Base-by-base conservation (phyloP, 2,888 invertebrate species). In the Tipula confusa region DNA sequence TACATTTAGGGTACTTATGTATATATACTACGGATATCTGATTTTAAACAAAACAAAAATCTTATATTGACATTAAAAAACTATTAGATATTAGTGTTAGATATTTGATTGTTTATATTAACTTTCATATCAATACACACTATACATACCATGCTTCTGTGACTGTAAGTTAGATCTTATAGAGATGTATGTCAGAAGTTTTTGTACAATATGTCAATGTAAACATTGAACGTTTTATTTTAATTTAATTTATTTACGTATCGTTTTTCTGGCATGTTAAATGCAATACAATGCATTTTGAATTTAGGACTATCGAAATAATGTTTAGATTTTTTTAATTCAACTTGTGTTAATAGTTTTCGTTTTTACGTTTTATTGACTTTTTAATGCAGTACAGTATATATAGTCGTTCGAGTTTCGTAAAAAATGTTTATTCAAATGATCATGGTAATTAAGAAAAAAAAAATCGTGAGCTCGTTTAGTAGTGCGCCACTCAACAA, bases 31-130 rank as follows among this genome's bases (percentile, higher is more conserved):
- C 24, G 18, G 5, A 64, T 64, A 64, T 64, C 64, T 9, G 64
- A 64, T 64, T 64, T 64, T 64, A 64, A 64, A 64, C 9, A 64
- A 18, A 64, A 64, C 64, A 64, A 64, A 64, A 64, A 64, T 64
- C 64, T 24, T 64, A 24, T 64, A 64, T 64, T 64, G 64, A 64
- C 64, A 64, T 64, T 64, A 64, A 64, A 64, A 11, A 64, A 64
- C 64, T 64, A 64, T 64, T 64, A 64, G 24, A 24, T 24, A n/a
- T n/a, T n/a, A n/a, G n/a, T 64, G 24, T 64, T 64, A 64, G 64
- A 24, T 1, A 64, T 64, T 64, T 64, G 64, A 64, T 64, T 64
- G 64, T 64, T 64, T 64, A 64, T 64, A 3, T 64, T 64, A 64
- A 64, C 64, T 64, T 64, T 64, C 64, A 64, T 64, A 64, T 24